phyloP scores from a whole-genome alignment of 2,797 vertebrate species.

The Enteromius viviparus region DNA sequence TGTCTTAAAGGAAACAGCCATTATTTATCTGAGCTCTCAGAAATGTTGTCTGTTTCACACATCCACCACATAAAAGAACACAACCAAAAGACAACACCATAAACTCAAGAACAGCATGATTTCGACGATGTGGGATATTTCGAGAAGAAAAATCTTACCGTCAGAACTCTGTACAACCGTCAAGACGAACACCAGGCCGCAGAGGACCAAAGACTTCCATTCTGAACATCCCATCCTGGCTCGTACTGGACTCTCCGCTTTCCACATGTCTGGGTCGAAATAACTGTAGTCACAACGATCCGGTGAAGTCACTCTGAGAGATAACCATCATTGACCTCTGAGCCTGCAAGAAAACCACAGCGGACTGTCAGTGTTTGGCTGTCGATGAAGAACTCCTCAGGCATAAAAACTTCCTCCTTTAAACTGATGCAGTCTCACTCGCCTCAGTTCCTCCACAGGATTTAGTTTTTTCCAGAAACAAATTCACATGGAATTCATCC shows the following conservation, averaged over 20 bases:
- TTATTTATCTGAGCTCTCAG: conserved; percentile 41
- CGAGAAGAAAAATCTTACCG: conserved; percentile 81
- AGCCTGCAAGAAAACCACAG: conserved; percentile 79
- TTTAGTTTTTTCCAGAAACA: conserved; percentile 49
- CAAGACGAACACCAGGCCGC: conserved; percentile 91
- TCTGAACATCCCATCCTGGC: conserved; percentile 93
- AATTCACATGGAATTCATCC: conserved; percentile 69
- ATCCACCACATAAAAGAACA: background rate
- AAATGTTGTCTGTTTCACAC: conserved; percentile 29
- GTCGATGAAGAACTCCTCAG: conserved; percentile 35
- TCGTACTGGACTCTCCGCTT: conserved; percentile 82
- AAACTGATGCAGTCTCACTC: conserved; percentile 38
- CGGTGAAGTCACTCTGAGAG: conserved; percentile 83
- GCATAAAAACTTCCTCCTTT: conserved; percentile 51
- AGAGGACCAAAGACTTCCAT: conserved; percentile 93
- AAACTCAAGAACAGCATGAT: conserved; percentile 1
- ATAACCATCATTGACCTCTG: conserved; percentile 89
- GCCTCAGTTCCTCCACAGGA: conserved; percentile 43
- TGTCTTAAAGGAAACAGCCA: conserved; percentile 40
- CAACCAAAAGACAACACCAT: background rate
- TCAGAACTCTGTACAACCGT: conserved; percentile 91
- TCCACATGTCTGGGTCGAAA: conserved; percentile 86
- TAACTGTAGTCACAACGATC: conserved; percentile 86
- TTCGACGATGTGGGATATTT: background rate
- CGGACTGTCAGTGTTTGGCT: conserved; percentile 27